Evolutionary conservation across 2,888 invertebrate species (phyloP).

Genomic region (Chironomus tentans): DNA sequence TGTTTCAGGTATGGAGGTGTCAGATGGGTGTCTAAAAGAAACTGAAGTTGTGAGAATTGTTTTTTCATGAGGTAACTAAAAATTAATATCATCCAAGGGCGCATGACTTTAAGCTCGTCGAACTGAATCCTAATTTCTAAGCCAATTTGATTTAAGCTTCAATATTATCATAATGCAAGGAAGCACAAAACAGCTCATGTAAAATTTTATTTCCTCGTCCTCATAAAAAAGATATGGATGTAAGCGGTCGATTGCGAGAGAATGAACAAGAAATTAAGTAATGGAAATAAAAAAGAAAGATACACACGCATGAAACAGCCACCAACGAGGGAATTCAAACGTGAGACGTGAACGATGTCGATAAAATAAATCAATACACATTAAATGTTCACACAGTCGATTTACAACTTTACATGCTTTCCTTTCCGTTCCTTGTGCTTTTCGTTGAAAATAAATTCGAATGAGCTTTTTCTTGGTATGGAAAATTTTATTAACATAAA

Average conservation of each 20-base stretch:
- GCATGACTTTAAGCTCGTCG: too few relatives aligned
- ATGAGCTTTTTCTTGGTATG: not conserved
- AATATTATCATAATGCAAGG: not conserved
- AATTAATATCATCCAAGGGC: too few relatives aligned
- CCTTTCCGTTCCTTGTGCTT: not conserved
- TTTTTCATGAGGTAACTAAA: too few relatives aligned
- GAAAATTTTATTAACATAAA: slow-evolving; percentile 16
- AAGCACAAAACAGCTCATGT: not conserved
- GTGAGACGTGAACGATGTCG: not conserved
- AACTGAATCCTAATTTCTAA: not conserved
- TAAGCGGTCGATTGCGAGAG: too few relatives aligned
- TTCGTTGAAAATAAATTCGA: not conserved
- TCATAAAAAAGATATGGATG: too few relatives aligned
- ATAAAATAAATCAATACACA: slow-evolving; percentile 23
- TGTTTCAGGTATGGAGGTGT: too few relatives aligned
- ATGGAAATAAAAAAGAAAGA: too few relatives aligned
- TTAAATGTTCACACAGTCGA: not conserved
- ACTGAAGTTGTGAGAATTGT: too few relatives aligned
- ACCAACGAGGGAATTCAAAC: too few relatives aligned
- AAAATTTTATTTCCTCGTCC: not conserved
- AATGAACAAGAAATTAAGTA: too few relatives aligned
- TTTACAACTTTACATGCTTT: slow-evolving; percentile 8
- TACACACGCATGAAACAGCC: too few relatives aligned
- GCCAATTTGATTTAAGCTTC: not conserved
- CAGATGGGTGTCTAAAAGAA: too few relatives aligned